Percentiles rank a stretch among this genome's conserved stretches.
phyloP scores from a whole-genome alignment of 2,113 vertebrate species.

The Clupea harengus region DNA sequence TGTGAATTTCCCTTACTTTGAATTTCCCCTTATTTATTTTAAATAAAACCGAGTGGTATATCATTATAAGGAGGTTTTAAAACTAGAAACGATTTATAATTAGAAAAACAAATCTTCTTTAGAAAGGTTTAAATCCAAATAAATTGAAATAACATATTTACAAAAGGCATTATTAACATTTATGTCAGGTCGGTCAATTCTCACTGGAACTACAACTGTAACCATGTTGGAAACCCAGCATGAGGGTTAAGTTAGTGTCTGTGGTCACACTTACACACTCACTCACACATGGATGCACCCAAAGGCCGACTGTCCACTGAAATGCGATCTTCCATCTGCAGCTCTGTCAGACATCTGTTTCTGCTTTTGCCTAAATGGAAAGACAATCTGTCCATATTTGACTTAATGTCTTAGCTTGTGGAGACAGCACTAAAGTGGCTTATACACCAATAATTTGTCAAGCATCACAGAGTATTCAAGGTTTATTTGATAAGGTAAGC shows the following conservation, averaged over 20 bases:
- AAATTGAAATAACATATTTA: too few relatives aligned
- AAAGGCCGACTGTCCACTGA: slow-evolving; percentile 12
- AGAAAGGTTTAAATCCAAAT: too few relatives aligned
- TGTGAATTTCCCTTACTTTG: too few relatives aligned
- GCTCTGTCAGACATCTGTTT: slow-evolving; percentile 41
- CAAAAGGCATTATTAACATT: too few relatives aligned
- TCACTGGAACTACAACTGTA: too few relatives aligned
- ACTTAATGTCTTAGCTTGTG: slow-evolving; percentile 23
- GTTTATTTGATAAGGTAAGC: neutral
- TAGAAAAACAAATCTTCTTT: too few relatives aligned
- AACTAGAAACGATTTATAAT: too few relatives aligned
- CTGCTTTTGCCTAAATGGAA: slow-evolving; percentile 34
- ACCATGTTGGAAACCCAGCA: too few relatives aligned
- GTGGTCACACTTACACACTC: neutral
- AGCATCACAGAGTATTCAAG: neutral
- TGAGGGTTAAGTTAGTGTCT: neutral
- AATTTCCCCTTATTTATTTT: too few relatives aligned
- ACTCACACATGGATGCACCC: neutral
- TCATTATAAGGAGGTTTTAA: too few relatives aligned
- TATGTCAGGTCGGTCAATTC: too few relatives aligned
- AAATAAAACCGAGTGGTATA: too few relatives aligned
- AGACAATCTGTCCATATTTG: slow-evolving; percentile 34
- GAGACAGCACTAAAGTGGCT: slow-evolving; percentile 15
- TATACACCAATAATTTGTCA: slow-evolving; percentile 19
- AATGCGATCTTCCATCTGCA: slow-evolving; percentile 35